Base-by-base conservation (phyloP, 2,888 invertebrate genomes). In the Eugnorisma glareosa region DNA sequence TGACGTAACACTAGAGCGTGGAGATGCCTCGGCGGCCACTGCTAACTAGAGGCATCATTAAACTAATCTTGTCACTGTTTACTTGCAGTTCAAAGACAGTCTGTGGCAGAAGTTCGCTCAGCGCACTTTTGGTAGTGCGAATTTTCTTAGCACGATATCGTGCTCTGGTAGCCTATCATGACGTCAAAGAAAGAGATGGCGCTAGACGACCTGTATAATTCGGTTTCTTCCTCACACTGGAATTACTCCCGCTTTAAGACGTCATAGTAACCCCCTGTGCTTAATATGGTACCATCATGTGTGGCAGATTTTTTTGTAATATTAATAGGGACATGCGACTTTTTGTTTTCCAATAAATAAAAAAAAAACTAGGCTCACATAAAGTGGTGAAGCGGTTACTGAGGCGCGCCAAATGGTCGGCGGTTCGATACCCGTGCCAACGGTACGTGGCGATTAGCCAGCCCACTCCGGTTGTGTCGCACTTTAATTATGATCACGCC, bases 401-500 rank as follows among this genome's bases (percentile, higher is more conserved):
- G 73, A 64, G 35, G 66, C 79, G 85, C 73, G 84, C 84, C 84
- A 84, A 84, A 84, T 84, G 75, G 82, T 84, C 78, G 84, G 75
- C 61, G 79, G 84, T 79, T 85, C 82, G 75, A 85, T 71, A 45
- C 61, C 77, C 45, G 73, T 82, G 84, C 84, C 84, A 84, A 79
- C 84, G 68, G 64, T 79, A 79, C 73, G 86, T 84, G 84, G 84
- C 84, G 75, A 85, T 84, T 84, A 85, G 83, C 83, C 85, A 84
- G 83, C 67, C 73, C 69, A 51, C 63, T 48, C 61, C 67, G 13
- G 77, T 35, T 69, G 43, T 73, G 70, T 82, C 57, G 78, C 45
- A 66, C 63, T 84, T 82, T 84, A 82, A 84, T 83, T 81, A 83
- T 75, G 82, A 77, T 77, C 68, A 66, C 81, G 61, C 63, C n/a